Evolutionary conservation across 2,113 vertebrate genomes (phyloP).

Genomic region (Zosterops japonicus): DNA sequence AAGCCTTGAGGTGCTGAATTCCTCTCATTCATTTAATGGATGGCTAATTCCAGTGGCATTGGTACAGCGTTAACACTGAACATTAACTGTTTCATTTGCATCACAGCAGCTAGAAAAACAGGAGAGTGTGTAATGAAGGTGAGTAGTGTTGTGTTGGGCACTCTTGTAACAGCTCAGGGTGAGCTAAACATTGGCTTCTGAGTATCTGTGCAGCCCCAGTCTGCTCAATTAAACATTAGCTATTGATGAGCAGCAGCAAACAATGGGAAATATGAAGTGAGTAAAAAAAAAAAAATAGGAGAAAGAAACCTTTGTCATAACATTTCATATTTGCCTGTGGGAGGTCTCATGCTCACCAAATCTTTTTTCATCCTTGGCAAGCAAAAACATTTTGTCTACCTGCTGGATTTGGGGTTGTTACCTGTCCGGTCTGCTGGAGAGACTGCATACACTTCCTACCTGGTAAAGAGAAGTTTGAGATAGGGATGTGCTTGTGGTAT

Average conservation of each 20-base stretch:
- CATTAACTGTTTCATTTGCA: not conserved
- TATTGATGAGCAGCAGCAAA: not conserved
- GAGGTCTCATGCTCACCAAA: not conserved
- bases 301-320: not conserved
- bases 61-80: not conserved
- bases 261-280: not conserved
- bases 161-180: not conserved
- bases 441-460: not conserved
- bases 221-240: not conserved
- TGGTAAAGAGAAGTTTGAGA: not conserved
- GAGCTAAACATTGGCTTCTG: not conserved
- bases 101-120: not conserved
- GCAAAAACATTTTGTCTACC: not conserved
- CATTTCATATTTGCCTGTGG: not conserved
- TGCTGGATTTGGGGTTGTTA: not conserved
- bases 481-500: not conserved
- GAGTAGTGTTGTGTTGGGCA: not conserved
- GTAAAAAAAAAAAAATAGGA: not conserved
- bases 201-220: not conserved
- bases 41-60: not conserved
- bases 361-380: not conserved
- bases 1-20: conserved; percentile 48
- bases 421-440: not conserved
- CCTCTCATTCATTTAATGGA: conserved; percentile 27
- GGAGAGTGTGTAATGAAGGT: not conserved